Evolutionary conservation across 2,113 vertebrate genomes (phyloP), one percentile per base, ranked within the genome.

Genomic region (Acanthochromis polyacanthus): DNA sequence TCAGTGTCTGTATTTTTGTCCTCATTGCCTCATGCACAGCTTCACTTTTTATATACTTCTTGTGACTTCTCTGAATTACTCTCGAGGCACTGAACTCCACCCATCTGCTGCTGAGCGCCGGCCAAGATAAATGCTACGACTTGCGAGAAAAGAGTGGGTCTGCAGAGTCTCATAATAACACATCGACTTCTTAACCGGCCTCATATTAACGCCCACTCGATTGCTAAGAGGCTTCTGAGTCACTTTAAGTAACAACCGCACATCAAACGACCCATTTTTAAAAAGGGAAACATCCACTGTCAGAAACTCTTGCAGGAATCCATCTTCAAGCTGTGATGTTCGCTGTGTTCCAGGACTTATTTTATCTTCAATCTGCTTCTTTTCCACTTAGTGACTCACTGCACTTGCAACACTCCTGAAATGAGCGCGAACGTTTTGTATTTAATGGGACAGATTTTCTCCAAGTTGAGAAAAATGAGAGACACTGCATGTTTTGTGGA

Each of bases 121-220:
- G 71, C 59, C 75, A 82, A 74, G 77, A 58, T 77, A 71, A 88
- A 88, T 19, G 46, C 53, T 23, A 3, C 43, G 63, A 72, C 58
- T 46, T 59, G 66, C 48, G 40, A 70, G 25, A 64, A 64, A 60
- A n/a, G 57, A 64, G 43, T 30, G 62, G 61, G 46, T 64, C 77
- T 17, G 19, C 61, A 10, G 40, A 43, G 60, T 59, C 71, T 53
- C 58, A 80, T 40, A 82, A 85, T 58, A 70, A 78, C 60, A 66
- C 56, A 67, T 36, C 17, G 3, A 48, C 59, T 58, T 75, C 58
- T 83, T 40, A 25, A 40, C 28, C 57, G 58, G 30, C 62, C 51
- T 71, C 51, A 43, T 45, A 70, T 70, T 66, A 66, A 74, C 48
- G 20, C 67, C 80, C 69, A 85, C 72, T 45, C 36, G 12, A 58